Conservation (phyloP, 2,888 invertebrate species). For the Quadroppia sp. region DNA sequence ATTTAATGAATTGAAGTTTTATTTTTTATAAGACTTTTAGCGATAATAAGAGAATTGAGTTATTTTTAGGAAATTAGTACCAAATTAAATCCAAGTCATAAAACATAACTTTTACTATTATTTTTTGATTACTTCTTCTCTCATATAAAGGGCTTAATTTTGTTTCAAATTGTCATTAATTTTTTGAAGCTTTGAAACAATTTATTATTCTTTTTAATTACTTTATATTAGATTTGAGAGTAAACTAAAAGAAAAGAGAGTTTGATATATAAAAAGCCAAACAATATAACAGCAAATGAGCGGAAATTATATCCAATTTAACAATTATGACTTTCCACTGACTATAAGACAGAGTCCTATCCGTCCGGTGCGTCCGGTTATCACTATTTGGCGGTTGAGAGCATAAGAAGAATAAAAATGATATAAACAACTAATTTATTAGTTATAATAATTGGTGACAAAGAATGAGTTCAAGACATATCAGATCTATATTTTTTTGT, state of each 20-base stretch:
- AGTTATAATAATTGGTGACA: slow-evolving; percentile 25
- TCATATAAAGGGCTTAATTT: neutral
- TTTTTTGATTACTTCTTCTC: neutral
- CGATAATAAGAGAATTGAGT: neutral
- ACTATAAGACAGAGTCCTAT: neutral
- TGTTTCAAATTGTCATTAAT: neutral
- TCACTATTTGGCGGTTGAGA: neutral
- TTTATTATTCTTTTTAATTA: slow-evolving; percentile 4
- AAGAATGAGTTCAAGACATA: neutral
- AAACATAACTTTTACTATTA: neutral
- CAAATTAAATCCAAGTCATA: neutral
- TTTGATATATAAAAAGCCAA: neutral
- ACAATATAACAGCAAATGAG: slow-evolving; percentile 13
- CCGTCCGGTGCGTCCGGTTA: slow-evolving; percentile 9
- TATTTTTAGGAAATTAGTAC: neutral
- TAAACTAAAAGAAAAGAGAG: neutral
- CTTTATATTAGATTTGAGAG: neutral
- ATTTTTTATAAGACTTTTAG: neutral
- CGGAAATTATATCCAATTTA: slow-evolving; percentile 28
- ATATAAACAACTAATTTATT: slow-evolving; percentile 19
- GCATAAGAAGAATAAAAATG: neutral
- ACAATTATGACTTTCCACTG: neutral
- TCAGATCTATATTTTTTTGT: neutral
- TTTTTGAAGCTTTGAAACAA: neutral
- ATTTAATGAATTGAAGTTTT: neutral